Evolutionary conservation across 2,113 vertebrate genomes (phyloP).

Genomic region (Hippolais icterina): DNA sequence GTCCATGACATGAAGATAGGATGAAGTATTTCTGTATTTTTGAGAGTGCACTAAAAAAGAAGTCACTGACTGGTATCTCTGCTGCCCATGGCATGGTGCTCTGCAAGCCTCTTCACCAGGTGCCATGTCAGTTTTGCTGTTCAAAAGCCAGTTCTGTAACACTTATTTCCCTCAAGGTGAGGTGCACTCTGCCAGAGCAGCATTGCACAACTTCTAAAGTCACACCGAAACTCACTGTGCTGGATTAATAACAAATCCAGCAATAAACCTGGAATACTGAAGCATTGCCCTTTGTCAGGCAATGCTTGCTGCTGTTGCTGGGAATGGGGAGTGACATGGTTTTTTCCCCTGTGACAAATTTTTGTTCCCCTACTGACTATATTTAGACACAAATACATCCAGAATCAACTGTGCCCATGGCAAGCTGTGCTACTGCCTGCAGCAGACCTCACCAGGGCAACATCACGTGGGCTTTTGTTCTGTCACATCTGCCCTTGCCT

Average conservation of each 20-base stretch:
- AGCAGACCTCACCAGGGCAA: neutral
- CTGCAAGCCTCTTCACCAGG: neutral
- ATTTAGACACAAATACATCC: neutral
- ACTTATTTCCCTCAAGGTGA: neutral
- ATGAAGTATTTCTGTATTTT: neutral
- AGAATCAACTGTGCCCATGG: neutral
- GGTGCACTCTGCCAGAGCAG: neutral
- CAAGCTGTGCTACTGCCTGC: neutral
- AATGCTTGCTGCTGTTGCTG: neutral
- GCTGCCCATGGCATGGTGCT: rapidly evolving
- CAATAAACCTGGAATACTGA: neutral
- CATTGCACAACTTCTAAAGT: neutral
- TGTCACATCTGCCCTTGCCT: neutral
- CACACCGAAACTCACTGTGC: neutral
- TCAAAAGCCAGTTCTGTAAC: rapidly evolving
- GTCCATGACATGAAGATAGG: neutral
- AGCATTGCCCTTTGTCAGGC: neutral
- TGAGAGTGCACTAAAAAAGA: neutral
- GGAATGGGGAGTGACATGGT: neutral
- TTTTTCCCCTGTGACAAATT: neutral
- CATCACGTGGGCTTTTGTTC: neutral
- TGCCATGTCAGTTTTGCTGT: rapidly evolving
- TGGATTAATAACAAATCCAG: neutral
- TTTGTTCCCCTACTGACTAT: neutral
- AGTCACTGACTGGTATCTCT: neutral